These are phyloP conservation scores for Plagiodera versicolora DNA, from an alignment of 2,888 invertebrate species.

Conservation along the genomic window DNA sequence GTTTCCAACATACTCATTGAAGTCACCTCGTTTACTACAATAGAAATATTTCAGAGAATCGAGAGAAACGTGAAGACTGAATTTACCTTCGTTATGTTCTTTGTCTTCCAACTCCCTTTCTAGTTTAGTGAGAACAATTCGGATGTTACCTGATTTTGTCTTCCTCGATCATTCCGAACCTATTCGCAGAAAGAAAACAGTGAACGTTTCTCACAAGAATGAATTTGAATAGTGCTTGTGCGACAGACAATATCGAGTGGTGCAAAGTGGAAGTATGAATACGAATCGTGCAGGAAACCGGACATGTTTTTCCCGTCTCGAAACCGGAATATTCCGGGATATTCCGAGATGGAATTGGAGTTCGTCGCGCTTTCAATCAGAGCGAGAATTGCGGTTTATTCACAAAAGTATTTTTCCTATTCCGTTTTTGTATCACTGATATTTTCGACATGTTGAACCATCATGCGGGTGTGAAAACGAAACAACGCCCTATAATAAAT, in stretches of 20 bases:
- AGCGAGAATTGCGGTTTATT: not conserved
- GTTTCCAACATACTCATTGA: too few species aligned
- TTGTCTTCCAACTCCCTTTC: not conserved
- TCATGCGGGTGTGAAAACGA: too few species aligned
- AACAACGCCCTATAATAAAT: too few species aligned
- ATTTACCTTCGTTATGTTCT: too few species aligned
- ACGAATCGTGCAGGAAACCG: constrained; percentile 20
- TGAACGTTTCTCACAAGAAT: constrained; percentile 6
- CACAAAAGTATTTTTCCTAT: not conserved
- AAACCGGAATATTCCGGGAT: constrained; percentile 18
- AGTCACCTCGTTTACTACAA: too few species aligned
- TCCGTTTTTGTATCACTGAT: not conserved
- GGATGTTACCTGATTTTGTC: not conserved
- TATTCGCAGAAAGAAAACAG: not conserved
- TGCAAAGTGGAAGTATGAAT: constrained; percentile 16
- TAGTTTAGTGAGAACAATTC: not conserved
- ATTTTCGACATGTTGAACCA: not conserved
- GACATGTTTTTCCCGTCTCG: constrained; percentile 21
- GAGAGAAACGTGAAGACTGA: too few species aligned
- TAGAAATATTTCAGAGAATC: too few species aligned
- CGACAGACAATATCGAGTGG: constrained; percentile 9
- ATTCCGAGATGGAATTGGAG: constrained; percentile 2
- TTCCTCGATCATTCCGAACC: not conserved
- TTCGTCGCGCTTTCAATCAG: not conserved
- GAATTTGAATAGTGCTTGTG: constrained; percentile 13